These are phyloP conservation scores for Drosophila eohydei DNA, from an alignment of 2,888 invertebrate species.

Conservation along the genomic window DNA sequence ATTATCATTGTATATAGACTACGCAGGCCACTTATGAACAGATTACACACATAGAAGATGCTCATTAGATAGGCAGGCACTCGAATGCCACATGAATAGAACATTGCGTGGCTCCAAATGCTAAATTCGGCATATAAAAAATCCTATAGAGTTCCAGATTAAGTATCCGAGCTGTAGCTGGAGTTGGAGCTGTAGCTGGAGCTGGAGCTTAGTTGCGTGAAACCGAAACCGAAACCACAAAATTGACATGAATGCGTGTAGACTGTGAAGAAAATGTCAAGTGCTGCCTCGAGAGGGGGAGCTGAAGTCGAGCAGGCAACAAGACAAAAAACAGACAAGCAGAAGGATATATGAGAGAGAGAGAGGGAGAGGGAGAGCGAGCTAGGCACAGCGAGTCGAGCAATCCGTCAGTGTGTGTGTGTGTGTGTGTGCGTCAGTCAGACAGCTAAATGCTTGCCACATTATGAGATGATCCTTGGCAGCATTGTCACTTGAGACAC, in stretches of 20 bases:
- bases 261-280: slow-evolving; percentile 82
- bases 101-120: slow-evolving; percentile 28
- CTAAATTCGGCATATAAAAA: slow-evolving; percentile 22
- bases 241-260: slow-evolving; percentile 80
- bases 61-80: slow-evolving; percentile 29
- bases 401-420: slow-evolving; percentile 48
- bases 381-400: slow-evolving; percentile 21
- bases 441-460: slow-evolving; percentile 80
- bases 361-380: not conserved
- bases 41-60: slow-evolving; percentile 48
- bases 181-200: slow-evolving; percentile 1
- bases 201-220: slow-evolving; percentile 62
- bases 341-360: not conserved
- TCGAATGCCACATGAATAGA: slow-evolving; percentile 32
- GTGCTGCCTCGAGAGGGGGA: slow-evolving; percentile 42
- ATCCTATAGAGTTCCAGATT: slow-evolving; percentile 20
- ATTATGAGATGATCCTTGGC: slow-evolving; percentile 83
- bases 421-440: slow-evolving; percentile 33
- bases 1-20: slow-evolving; percentile 56
- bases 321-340: not conserved
- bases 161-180: slow-evolving; percentile 4
- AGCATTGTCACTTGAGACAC: slow-evolving; percentile 82
- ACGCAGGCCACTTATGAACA: slow-evolving; percentile 71
- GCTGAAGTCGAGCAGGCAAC: slow-evolving; percentile 6
- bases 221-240: slow-evolving; percentile 78